Evolutionary conservation across 2,888 invertebrate species (phyloP), one percentile per base, ranked within the genome.

Genomic region (Coecobrya sp.): DNA sequence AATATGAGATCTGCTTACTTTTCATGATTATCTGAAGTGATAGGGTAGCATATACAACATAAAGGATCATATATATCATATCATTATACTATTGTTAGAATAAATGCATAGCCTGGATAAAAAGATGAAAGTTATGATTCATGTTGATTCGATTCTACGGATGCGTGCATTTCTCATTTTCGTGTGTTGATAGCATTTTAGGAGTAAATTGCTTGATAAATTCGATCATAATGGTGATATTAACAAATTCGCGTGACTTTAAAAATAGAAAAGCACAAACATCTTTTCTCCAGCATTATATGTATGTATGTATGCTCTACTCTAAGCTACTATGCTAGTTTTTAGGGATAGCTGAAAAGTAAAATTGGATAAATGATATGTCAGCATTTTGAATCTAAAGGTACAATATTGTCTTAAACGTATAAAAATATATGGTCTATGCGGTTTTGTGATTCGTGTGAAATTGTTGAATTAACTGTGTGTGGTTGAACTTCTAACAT

Each of bases 91-190:
- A 59, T n/a, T 13, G 22, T 59, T 22, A 3, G 13, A 1, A 22
- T 19, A 59, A 1, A 19, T n/a, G 19, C 13, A 49, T 59, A 11
- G 59, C 59, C 1, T 59, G n/a, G 1, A 11, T n/a, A 11, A 8
- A 22, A 59, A 19, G 1, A 59, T 59, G 19, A 59, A n/a, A 59
- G 59, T 25, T 30, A 68, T 68, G 68, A 30, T 68, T 68, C 68
- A 68, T 68, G 49, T 7, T 49, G 68, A 68, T 68, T 68, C n/a
- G 25, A 68, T 68, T 68, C 68, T 36, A 68, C 16, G 68, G 68
- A 10, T 65, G 16, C 10, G 82, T 49, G 36, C 36, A 62, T 55
- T 27, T 82, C 59, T 52, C 55, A 82, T 82, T 82, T 52, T 16
- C 55, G 22, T 85, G 55, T 36, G 22, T 4, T 3, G 11, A 27